Evolutionary conservation across 2,113 vertebrate genomes (phyloP).

Genomic region (Colinus virginianus): DNA sequence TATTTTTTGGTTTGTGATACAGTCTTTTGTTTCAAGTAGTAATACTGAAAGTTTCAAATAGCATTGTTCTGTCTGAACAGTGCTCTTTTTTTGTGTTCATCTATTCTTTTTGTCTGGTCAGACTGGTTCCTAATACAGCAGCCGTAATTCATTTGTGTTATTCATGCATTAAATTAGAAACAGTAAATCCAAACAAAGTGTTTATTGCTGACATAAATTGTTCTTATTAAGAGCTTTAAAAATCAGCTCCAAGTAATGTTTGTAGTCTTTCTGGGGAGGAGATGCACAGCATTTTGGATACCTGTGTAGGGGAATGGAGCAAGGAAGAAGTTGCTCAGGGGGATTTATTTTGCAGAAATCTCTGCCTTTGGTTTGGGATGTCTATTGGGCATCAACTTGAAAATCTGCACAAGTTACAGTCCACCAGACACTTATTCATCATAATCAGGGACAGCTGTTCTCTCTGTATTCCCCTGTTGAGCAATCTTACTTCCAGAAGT

Average conservation of each 20-base stretch:
- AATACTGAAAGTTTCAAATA: not conserved
- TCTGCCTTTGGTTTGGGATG: not conserved
- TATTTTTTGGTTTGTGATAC: not conserved
- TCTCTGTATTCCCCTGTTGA: rapidly evolving
- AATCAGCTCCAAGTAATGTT: not conserved
- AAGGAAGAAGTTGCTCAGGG: not conserved
- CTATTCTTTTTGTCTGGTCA: not conserved
- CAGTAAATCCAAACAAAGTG: not conserved
- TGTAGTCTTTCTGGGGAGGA: not conserved
- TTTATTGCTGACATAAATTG: not conserved
- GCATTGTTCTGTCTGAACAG: not conserved
- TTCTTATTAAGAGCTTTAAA: not conserved
- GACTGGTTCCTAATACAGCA: not conserved
- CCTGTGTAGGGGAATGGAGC: not conserved
- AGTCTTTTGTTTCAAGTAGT: not conserved
- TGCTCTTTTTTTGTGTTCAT: not conserved
- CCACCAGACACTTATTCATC: not conserved
- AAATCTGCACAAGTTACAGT: not conserved
- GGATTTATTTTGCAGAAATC: not conserved
- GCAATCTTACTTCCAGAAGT: not conserved
- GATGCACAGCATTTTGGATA: not conserved
- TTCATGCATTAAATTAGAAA: not conserved
- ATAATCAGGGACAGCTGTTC: not conserved
- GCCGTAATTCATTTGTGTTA: not conserved
- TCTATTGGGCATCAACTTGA: not conserved